Conservation (phyloP, 2,113 vertebrate species). For the Strix aluco region DNA sequence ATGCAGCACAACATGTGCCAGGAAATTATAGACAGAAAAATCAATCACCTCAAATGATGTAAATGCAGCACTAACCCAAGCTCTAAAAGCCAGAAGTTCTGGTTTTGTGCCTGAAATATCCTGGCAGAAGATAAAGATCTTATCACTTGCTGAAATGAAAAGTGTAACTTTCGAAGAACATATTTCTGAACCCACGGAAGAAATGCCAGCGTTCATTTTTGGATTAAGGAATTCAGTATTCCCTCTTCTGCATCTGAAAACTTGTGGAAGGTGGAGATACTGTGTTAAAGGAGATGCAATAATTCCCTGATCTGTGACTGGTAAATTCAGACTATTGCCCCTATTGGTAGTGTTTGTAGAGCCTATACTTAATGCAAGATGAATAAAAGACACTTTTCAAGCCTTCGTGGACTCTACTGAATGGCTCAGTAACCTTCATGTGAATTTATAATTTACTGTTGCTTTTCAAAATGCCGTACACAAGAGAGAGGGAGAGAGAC, state of each 20-base stretch:
- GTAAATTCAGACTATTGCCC: background rate
- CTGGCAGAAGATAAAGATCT: slow-evolving; percentile 5
- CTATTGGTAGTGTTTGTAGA: background rate
- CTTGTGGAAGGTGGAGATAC: background rate
- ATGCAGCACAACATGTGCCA: background rate
- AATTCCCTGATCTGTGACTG: background rate
- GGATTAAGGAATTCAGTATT: background rate
- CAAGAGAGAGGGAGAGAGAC: background rate
- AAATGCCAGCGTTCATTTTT: background rate
- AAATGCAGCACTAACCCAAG: background rate
- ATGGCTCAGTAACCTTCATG: background rate
- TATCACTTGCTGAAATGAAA: slow-evolving; percentile 7
- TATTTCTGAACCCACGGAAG: background rate
- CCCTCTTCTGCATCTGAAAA: background rate
- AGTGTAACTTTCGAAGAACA: background rate
- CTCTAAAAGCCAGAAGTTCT: background rate
- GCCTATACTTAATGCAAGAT: background rate
- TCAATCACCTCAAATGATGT: background rate
- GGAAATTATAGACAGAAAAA: slow-evolving; percentile 30
- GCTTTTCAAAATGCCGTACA: background rate
- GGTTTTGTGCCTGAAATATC: background rate
- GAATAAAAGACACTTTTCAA: background rate
- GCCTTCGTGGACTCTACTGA: background rate
- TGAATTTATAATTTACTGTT: background rate
- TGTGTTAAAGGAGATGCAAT: background rate